A percentile compares a stretch with the other conserved stretches of the same genome.
Conservation (phyloP, 2,113 vertebrate species). For the Elaphurus davidianus region DNA sequence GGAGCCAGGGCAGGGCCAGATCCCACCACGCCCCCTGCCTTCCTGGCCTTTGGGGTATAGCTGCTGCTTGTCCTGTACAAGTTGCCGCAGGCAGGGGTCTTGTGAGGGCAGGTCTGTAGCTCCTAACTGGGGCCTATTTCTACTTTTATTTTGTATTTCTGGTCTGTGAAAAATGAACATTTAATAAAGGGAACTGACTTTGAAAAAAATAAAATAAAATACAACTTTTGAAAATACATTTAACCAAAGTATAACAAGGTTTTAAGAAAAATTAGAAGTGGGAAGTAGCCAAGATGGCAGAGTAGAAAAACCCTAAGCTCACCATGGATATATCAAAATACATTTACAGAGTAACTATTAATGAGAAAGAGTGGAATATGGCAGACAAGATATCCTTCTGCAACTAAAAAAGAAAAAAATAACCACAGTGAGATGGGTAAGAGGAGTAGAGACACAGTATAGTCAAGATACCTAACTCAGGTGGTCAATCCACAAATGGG, state of each 20-base stretch:
- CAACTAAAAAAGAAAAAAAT: background rate
- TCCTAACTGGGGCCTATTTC: slow-evolving; percentile 56
- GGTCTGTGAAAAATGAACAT: slow-evolving; percentile 70
- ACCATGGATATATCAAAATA: background rate
- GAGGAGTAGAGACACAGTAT: background rate
- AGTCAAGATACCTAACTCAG: background rate
- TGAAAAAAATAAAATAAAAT: background rate
- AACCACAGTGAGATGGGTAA: background rate
- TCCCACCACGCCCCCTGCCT: background rate
- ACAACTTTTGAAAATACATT: background rate
- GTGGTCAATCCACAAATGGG: background rate
- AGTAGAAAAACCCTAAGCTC: background rate
- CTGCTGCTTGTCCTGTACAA: background rate
- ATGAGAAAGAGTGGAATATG: background rate
- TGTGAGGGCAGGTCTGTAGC: slow-evolving; percentile 16
- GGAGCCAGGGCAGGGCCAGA: background rate
- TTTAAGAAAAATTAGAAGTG: background rate
- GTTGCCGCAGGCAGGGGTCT: slow-evolving; percentile 11
- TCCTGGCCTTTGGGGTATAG: background rate
- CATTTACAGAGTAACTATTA: background rate
- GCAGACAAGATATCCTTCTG: background rate
- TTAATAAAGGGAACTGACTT: slow-evolving; percentile 83
- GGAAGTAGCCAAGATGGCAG: background rate
- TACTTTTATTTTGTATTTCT: slow-evolving; percentile 79
- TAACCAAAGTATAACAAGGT: background rate